Evolutionary conservation across 2,113 vertebrate species (phyloP), one percentile per base, ranked within the genome.

Genomic region (Typhlomys cinereus): DNA sequence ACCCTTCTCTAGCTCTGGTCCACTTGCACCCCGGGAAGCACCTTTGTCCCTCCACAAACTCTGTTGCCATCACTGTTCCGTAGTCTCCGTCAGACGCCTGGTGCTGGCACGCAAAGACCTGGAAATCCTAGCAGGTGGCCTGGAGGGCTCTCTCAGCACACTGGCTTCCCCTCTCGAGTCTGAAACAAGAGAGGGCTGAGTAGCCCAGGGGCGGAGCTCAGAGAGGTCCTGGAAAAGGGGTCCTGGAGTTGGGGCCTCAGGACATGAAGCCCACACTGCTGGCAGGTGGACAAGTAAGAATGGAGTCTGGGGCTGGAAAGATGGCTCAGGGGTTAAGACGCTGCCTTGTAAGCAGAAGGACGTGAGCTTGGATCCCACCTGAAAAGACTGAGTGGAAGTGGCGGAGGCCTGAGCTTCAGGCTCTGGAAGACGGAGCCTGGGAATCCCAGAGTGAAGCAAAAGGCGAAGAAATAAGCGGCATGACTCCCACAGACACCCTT

Each of bases 161-260:
- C 7, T 4, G 39, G n/a, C 31, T 39, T 41, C 25, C 31, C 90
- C 82, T 57, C 73, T 61, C 2, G 9, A 29, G 67, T 31, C 36
- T 0, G 34, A 89, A 79, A 36, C 54, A 76, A 85, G 27, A 59
- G 48, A 82, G 67, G 25, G 46, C 64, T 21, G 39, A 64, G 75
- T 34, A 29, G 3, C 2, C 0, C 13, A 9, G 3, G 18, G 29
- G 0, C 4, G 79, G 66, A 52, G 0, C 7, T 83, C 75, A 17
- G 78, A 70, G 31, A 17, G 50, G 14, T 67, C n/a, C n/a, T n/a
- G 36, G 44, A 36, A 18, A 36, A 41, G 44, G 27, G 81, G n/a
- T 29, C 34, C 36, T 2, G 3, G 36, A 31, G 8, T 34, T 48
- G 9, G 57, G 27, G n/a, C 79, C 85, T 39, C 20, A 25, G 5